A percentile compares a stretch with the other conserved stretches of the same genome.
phyloP scores from a whole-genome alignment of 2,113 vertebrate species.

The Pelobates fuscus region DNA sequence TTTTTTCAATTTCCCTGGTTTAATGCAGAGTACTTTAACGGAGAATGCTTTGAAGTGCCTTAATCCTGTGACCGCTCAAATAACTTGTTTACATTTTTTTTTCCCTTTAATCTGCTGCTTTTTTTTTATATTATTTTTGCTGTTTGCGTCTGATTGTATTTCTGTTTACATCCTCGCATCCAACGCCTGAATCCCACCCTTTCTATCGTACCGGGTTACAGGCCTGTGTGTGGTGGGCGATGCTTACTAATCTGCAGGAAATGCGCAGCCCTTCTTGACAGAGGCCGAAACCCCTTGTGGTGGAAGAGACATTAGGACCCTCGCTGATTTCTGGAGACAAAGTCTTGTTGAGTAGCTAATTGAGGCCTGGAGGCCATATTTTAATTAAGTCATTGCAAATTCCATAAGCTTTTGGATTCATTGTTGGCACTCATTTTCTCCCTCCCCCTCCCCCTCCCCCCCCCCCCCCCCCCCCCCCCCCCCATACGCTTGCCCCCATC shows the following conservation, averaged over 20 bases:
- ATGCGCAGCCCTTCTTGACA: not conserved
- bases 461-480: not conserved
- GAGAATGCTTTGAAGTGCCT: no score
- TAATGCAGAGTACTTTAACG: no score
- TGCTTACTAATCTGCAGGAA: not conserved
- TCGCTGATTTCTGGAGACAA: slow-evolving; percentile 14
- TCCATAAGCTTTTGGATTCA: slow-evolving; percentile 19
- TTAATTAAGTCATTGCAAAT: slow-evolving; percentile 42
- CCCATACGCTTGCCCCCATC: not conserved
- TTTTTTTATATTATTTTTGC: not conserved
- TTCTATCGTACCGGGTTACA: no score
- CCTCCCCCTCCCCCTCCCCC: not conserved
- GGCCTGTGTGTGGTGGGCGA: not conserved
- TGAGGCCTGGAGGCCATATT: slow-evolving; percentile 13
- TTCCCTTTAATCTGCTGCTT: no score
- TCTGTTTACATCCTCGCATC: not conserved
- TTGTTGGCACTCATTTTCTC: slow-evolving; percentile 23
- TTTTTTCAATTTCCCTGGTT: no score
- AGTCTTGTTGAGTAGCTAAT: slow-evolving; percentile 37
- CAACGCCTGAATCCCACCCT: not conserved
- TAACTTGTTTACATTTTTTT: no score
- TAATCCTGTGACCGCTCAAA: no score
- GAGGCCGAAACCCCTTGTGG: not conserved
- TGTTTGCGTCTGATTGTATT: not conserved
- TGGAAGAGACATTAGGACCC: slow-evolving; percentile 8